Percentiles rank a stretch among this genome's conserved stretches.
These are phyloP conservation scores for Tipula helvola DNA, from an alignment of 2,888 invertebrate genomes.

Conservation along the genomic window DNA sequence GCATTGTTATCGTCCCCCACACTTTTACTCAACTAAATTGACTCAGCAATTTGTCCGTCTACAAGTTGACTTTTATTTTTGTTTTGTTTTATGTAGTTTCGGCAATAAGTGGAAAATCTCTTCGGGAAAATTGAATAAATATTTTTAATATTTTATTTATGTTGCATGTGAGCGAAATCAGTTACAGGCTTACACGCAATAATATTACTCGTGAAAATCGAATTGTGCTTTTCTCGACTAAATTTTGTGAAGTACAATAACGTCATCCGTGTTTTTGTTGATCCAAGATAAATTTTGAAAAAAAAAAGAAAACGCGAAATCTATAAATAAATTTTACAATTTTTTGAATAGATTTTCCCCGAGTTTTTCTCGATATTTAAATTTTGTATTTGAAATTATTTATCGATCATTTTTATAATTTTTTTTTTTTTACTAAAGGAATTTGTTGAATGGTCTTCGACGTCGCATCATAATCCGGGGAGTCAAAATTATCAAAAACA, in stretches of 20 bases:
- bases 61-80: background rate
- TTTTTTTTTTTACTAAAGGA: background rate
- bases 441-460: constrained; percentile 8
- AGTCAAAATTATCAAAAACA: background rate
- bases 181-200: background rate
- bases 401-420: background rate
- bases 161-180: background rate
- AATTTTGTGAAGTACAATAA: background rate
- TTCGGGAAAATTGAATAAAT: background rate
- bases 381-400: background rate
- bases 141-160: background rate
- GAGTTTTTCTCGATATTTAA: background rate
- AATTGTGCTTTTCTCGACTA: background rate
- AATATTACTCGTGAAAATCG: background rate
- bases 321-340: background rate
- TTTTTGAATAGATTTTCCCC: background rate
- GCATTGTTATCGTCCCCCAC: background rate
- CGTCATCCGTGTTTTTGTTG: background rate
- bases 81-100: background rate
- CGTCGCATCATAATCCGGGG: background rate
- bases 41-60: background rate
- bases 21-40: background rate
- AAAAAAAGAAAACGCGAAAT: background rate
- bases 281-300: background rate
- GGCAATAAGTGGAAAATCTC: background rate